Base-by-base conservation (phyloP, 2,888 invertebrate species). In the Arrhopalites spinosus region DNA sequence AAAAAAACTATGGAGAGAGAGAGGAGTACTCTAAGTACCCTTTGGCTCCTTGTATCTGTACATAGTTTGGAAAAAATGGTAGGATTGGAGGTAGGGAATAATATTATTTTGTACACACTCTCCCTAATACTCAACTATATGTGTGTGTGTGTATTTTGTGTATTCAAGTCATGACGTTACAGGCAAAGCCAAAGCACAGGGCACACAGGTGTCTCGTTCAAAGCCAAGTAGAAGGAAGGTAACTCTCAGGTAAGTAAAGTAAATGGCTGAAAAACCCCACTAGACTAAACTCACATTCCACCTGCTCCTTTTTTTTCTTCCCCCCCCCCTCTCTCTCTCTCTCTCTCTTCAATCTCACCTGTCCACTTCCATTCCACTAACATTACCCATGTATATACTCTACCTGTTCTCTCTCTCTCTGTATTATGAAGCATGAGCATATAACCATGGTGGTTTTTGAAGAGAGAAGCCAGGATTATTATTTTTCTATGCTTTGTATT, bases 241-340 rank as follows among this genome's bases (percentile, higher is more conserved):
- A 17, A 30, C 20, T 25, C 36, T 36, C 43, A 36, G 67, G 53
- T 25, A 47, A 69, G 53, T 45, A 27, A 43, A 61, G 63, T 64
- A 80, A 78, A 78, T 77, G 78, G 74, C 79, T 78, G n/a, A 77
- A 74, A 76, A 74, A 67, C 74, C 68, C 68, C 74, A 68, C 77
- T 69, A 72, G 79, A 70, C 78, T 45, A 23, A 79, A 77, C 77
- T 78, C 77, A 79, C 75, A 81, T 81, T 81, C 81, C 81, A 81
- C 81, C 81, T 81, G 81, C 81, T 81, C 74, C 78, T 77, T 76
- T 72, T 47, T 23, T 23, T n/a, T 27, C 25, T 50, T 20, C 17
- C 47, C 45, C 7, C 20, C 68, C 17, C 47, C 47, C 45, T 7
- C 47, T 47, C n/a, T 43, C 25, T 43, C 25, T 68, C 63, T 61